Evolutionary conservation across 1,140 invertebrate genomes (phyloP), one percentile per base, ranked within the genome.

Genomic region (Mercenaria mercenaria): DNA sequence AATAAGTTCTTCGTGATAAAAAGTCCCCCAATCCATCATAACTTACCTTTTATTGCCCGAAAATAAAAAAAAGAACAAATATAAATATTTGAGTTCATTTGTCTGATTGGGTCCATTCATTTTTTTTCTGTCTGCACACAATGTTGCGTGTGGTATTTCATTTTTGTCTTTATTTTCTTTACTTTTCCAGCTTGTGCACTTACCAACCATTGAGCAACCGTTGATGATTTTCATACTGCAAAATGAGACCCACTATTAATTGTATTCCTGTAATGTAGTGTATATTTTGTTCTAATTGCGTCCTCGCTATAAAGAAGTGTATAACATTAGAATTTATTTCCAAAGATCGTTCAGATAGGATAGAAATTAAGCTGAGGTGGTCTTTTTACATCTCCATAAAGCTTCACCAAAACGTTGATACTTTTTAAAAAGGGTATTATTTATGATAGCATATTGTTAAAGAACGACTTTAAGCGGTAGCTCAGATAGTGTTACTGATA

Each of bases 341-440:
- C 67, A 39, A 23, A 72, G 67, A 72, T 72, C 23, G 26, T 41
- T 72, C 18, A 29, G 67, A 72, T 72, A 72, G 10, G 67, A 72
- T 72, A 72, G 67, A 72, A 72, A 72, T 72, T 72, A 6, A 72
- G 67, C 67, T 41, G 29, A 72, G 67, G 67, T 39, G 67, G 67
- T 72, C 67, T 41, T 72, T 72, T 72, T 72, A 72, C 67, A 72
- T 41, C 34, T n/a, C 67, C 67, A 72, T 72, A 72, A 72, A 72
- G 15, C 26, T 8, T 20, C 34, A 6, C 37, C 67, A 72, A n/a
- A 72, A 72, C 67, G 67, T n/a, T 39, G 67, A 39, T 72, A 72
- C 67, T 72, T 72, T 59, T 72, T 39, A 72, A 72, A 72, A 72
- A 41, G 34, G 67, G 34, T 72, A 72, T 72, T 32, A 72, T 72